Base-by-base conservation (phyloP, 1,140 invertebrate species). In the Brachionus sp. region DNA sequence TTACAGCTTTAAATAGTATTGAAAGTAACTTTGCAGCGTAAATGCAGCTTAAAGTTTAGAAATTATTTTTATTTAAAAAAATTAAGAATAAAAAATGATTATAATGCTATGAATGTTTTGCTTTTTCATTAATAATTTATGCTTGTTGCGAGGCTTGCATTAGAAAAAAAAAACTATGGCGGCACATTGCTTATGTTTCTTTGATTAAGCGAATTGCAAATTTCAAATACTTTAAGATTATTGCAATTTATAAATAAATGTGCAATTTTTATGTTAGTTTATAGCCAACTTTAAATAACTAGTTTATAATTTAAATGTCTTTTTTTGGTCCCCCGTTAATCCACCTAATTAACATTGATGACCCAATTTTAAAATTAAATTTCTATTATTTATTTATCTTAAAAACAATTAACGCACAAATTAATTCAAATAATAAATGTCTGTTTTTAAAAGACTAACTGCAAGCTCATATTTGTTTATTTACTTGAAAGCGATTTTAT, bases 151-250 rank as follows among this genome's bases (percentile, higher is more conserved):
- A 19, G 33, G 37, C 37, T 66, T 37, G 33, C 25, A 37, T 29
- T 33, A 66, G 33, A 66, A 33, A n/a, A 46, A n/a, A 46, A 46
- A 39, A 70, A 70, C 35, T 70, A 70, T 70, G 66, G 66, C 66
- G 66, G 66, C 66, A 70, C 66, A 37, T 39, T 70, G 35, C 66
- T 70, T 70, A 70, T 39, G 37, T 70, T 39, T 70, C 66, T 70
- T 70, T 70, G 66, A 70, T 70, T 39, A 42, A 70, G 37, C 16
- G 37, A 70, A 70, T 66, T 66, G 35, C 66, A 70, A 70, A 70
- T 70, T 70, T 37, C 66, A 70, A 70, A 37, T 70, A 70, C 29
- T 70, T 70, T 16, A 70, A 70, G 66, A 70, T 70, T 70, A 70
- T 70, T 70, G 66, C 66, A 70, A 70, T 19, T 70, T 70, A 70